Conservation (phyloP, 1,140 invertebrate species). For the Neodiprion pinetum region DNA sequence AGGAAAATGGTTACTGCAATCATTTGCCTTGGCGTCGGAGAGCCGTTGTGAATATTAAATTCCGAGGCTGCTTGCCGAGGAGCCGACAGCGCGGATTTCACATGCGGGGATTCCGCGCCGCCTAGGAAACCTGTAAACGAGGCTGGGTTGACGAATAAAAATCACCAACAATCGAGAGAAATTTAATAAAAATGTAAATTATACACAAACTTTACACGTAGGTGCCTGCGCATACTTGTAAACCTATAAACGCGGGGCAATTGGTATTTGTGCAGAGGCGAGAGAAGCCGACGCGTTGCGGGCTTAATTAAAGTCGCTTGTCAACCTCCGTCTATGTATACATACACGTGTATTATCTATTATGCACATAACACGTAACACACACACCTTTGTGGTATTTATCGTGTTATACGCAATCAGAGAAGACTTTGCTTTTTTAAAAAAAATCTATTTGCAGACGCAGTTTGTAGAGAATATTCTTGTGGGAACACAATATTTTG, state of each 20-base stretch:
- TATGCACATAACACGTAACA: not conserved
- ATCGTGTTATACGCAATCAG: too few species aligned
- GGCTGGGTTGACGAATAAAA: not conserved
- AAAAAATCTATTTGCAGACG: too few species aligned
- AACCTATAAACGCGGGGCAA: too few species aligned
- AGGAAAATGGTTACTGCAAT: constrained; percentile 1
- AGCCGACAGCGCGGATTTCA: too few species aligned
- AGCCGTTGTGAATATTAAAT: not conserved
- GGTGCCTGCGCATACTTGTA: too few species aligned
- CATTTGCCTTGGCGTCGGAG: not conserved
- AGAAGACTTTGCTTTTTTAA: too few species aligned
- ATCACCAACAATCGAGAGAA: not conserved
- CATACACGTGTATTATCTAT: not conserved
- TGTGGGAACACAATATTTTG: too few species aligned
- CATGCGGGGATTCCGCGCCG: too few species aligned
- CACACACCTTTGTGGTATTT: not conserved
- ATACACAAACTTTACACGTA: too few species aligned
- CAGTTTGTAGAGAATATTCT: too few species aligned
- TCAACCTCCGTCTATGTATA: not conserved
- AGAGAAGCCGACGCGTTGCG: not conserved
- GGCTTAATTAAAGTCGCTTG: constrained; percentile 8
- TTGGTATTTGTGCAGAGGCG: not conserved
- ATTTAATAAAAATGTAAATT: not conserved
- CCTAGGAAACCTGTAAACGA: too few species aligned
- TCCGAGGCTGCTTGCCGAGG: not conserved